Percentiles rank a stretch among this genome's conserved stretches.
These are phyloP conservation scores for Epicampocera succincta DNA, from an alignment of 2,888 invertebrate species.

Conservation along the genomic window DNA sequence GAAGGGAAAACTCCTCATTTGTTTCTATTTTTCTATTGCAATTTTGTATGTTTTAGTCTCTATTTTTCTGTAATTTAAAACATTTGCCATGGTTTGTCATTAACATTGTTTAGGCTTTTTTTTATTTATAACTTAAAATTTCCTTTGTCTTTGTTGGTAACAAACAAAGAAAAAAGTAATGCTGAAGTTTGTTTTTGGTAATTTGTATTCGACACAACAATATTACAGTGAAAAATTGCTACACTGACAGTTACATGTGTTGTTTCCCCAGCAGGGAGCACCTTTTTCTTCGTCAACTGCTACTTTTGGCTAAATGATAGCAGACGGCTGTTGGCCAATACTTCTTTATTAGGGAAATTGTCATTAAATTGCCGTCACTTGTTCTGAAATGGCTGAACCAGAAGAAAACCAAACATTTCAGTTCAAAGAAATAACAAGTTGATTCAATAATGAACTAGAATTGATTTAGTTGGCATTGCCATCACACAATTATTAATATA, in stretches of 20 bases:
- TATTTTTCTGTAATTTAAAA: conserved; percentile 31
- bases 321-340: conserved; percentile 22
- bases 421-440: background rate
- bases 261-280: conserved; percentile 6
- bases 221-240: background rate
- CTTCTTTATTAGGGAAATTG: conserved; percentile 41
- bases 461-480: too few relatives aligned
- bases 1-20: conserved; percentile 57
- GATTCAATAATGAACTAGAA: too few relatives aligned
- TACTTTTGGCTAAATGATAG: conserved; percentile 8
- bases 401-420: background rate
- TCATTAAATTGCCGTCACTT: conserved; percentile 29
- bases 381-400: background rate
- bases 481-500: too few relatives aligned
- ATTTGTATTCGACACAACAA: conserved; percentile 27
- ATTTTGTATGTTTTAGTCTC: conserved; percentile 20
- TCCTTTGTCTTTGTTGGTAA: conserved; percentile 2
- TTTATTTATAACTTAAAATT: conserved; percentile 30
- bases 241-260: conserved; percentile 41
- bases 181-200: conserved; percentile 45
- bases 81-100: conserved; percentile 62
- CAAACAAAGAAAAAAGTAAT: background rate
- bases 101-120: conserved; percentile 50
- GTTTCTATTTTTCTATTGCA: conserved; percentile 50
- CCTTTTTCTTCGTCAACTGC: background rate